A percentile compares a stretch with the other conserved stretches of the same genome.
These are phyloP conservation scores for Hippocampus zosterae DNA, from an alignment of 2,113 vertebrate genomes.

Conservation along the genomic window DNA sequence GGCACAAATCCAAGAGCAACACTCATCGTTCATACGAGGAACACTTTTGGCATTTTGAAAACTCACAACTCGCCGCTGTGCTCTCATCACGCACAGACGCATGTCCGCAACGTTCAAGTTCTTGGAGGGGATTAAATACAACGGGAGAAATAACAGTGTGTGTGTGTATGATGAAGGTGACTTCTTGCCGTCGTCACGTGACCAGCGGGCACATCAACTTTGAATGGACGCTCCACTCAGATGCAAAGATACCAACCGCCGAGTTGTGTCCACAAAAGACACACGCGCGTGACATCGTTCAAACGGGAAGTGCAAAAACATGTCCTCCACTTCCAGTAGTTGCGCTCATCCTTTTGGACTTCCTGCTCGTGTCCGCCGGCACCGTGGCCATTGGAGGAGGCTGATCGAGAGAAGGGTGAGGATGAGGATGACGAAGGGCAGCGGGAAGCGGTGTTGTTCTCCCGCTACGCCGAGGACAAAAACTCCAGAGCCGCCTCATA, in stretches of 20 bases:
- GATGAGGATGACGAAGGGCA: not conserved
- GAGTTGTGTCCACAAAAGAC: not conserved
- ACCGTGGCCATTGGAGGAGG: not conserved
- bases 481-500: slow-evolving; percentile 97
- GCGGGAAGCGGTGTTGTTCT: not conserved
- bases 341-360: slow-evolving; percentile 1
- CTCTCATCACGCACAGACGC: not conserved
- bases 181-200: not conserved
- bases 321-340: slow-evolving; percentile 29
- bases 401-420: not conserved
- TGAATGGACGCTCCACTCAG: slow-evolving; percentile 1
- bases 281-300: slow-evolving; percentile 13
- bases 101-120: not conserved
- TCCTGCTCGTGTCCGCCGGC: not conserved
- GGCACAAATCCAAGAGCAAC: not conserved
- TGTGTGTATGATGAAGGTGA: not conserved
- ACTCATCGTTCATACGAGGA: not conserved
- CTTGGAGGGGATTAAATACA: not conserved
- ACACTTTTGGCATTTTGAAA: slow-evolving; percentile 1
- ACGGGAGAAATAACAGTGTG: too few species aligned
- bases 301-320: slow-evolving; percentile 45
- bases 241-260: not conserved
- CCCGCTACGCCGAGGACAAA: slow-evolving; percentile 82
- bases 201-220: not conserved
- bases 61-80: not conserved